Conservation (phyloP, 2,888 invertebrate species). For the Eilema sororculum region DNA sequence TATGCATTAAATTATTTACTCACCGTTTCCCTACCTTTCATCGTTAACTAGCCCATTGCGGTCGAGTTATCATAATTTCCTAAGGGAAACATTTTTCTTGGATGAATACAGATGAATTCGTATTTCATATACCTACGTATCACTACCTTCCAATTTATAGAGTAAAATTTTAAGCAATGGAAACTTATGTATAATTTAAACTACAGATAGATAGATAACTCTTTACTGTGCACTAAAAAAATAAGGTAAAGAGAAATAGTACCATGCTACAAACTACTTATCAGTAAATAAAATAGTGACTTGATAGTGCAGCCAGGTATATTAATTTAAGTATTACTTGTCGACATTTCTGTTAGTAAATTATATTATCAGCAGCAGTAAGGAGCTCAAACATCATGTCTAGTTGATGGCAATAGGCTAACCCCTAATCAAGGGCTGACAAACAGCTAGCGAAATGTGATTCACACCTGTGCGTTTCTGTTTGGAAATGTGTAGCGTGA, state of each 20-base stretch:
- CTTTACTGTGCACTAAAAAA: too few relatives aligned
- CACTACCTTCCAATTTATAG: neutral
- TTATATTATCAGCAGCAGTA: neutral
- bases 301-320: neutral
- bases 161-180: neutral
- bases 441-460: neutral
- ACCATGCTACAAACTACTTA: too few relatives aligned
- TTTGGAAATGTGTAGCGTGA: neutral
- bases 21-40: constrained; percentile 18
- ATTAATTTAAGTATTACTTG: too few relatives aligned
- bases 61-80: constrained; percentile 47
- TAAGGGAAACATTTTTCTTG: constrained; percentile 34
- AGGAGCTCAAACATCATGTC: neutral
- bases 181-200: too few relatives aligned
- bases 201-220: too few relatives aligned
- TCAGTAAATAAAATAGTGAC: too few relatives aligned
- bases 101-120: constrained; percentile 25
- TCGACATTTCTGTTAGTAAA: neutral
- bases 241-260: too few relatives aligned
- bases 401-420: neutral
- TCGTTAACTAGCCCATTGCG: constrained; percentile 32
- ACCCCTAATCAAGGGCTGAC: too few relatives aligned
- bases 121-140: constrained; percentile 23
- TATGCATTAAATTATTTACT: neutral
- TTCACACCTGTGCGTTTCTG: neutral